Evolutionary conservation across 1,140 invertebrate species (phyloP), one percentile per base, ranked within the genome.

Genomic region (Bombus confusus): DNA sequence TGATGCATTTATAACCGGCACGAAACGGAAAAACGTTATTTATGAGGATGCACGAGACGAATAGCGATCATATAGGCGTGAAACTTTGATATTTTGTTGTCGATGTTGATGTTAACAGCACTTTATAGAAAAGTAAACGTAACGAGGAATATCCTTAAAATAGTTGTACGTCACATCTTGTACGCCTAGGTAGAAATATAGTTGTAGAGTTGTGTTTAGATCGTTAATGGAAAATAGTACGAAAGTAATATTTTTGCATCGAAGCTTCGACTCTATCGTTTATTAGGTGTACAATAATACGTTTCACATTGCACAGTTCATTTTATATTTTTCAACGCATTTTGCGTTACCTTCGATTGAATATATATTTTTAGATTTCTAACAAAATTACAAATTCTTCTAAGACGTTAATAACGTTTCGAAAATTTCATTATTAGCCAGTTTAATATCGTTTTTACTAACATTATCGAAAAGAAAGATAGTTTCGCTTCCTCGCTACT

Each of bases 141-240:
- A 80, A 72, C 72, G 68, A 25, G 68, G 31, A 59, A 72, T 59
- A 73, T 73, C 52, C 69, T 73, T 6, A 3, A 62, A 28, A 37
- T 8, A 25, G 22, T 25, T 18, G 3, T 22, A 9, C 69, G 15
- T 39, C 25, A n/a, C 9, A 71, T 80, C 62, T 34, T 52, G 78
- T 57, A 22, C 22, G 4, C 12, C 25, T 22, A 57, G 10, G 25
- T 39, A 41, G 25, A 71, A 39, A 22, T 25, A 71, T 25, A 71
- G 25, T 71, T 39, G 13, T 5, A 22, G 3, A 25, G 15, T 41
- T 41, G 3, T 13, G 8, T 73, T 22, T 73, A 13, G 18, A 8
- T n/a, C 12, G 1, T 34, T 41, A 1, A n/a, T n/a, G 13, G 25
- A 39, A 71, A n/a, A n/a, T n/a, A n/a, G n/a, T 8, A 25, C 13